phyloP scores from a whole-genome alignment of 2,888 invertebrate species.

The Idaea dimidiata region DNA sequence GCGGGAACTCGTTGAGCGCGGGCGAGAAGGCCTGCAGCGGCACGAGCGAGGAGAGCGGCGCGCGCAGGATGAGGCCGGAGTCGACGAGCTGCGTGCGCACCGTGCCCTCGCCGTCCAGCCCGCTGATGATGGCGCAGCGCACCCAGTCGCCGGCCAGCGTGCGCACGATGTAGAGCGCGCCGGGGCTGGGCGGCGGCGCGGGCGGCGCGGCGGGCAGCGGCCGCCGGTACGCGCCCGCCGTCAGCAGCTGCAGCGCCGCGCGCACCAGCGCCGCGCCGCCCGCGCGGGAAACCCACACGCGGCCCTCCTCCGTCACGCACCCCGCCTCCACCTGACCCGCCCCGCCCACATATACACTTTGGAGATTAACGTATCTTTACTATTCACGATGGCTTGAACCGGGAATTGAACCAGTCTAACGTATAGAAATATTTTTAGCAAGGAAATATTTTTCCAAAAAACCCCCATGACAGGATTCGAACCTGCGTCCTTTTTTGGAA shows the following conservation, averaged over 20 bases:
- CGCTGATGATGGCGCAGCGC: slow-evolving; percentile 69
- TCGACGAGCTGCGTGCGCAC: slow-evolving; percentile 72
- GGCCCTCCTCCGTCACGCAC: slow-evolving; percentile 72
- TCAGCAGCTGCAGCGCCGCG: slow-evolving; percentile 64
- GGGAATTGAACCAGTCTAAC: too few relatives aligned
- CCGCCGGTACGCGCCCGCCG: slow-evolving; percentile 67
- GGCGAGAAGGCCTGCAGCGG: slow-evolving; percentile 72
- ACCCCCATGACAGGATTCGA: too few relatives aligned
- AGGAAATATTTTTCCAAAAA: too few relatives aligned
- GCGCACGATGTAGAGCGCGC: slow-evolving; percentile 72
- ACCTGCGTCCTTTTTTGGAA: too few relatives aligned
- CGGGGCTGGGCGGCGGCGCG: slow-evolving; percentile 55
- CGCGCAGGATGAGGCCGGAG: slow-evolving; percentile 69
- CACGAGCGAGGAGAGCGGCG: slow-evolving; percentile 71
- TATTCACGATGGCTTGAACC: too few relatives aligned
- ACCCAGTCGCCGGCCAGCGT: slow-evolving; percentile 77
- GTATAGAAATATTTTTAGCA: too few relatives aligned
- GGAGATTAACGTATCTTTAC: too few relatives aligned
- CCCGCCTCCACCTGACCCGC: slow-evolving; percentile 75
- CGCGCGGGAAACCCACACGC: slow-evolving; percentile 71
- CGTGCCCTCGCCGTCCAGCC: slow-evolving; percentile 70
- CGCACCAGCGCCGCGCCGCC: slow-evolving; percentile 63
- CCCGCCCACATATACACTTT: too few relatives aligned
- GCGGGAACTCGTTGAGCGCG: slow-evolving; percentile 79
- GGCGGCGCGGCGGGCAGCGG: slow-evolving; percentile 69